A percentile compares a stretch with the other conserved stretches of the same genome.
These are phyloP conservation scores for Tiphia femorata DNA, from an alignment of 2,888 invertebrate species.

Conservation along the genomic window DNA sequence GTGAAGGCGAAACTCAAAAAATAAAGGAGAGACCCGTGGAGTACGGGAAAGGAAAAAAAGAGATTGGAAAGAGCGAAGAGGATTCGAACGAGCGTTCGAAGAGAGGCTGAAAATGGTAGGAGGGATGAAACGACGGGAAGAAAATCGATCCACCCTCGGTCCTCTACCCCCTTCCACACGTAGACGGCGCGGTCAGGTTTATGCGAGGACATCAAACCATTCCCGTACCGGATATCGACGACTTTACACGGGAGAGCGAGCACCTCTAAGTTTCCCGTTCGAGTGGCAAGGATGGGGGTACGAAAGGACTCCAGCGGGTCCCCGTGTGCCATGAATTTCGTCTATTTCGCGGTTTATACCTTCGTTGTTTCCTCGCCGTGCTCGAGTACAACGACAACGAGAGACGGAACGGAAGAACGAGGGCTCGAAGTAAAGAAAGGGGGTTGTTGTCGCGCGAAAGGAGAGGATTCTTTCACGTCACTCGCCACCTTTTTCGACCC, in stretches of 20 bases:
- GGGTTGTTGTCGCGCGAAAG: too few relatives aligned
- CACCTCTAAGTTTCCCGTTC: conserved; percentile 2
- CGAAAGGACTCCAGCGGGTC: conserved; percentile 20
- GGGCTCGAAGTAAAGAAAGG: too few relatives aligned
- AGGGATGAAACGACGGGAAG: neutral
- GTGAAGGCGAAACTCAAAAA: too few relatives aligned
- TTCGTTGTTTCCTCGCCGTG: neutral
- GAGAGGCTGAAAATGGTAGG: too few relatives aligned
- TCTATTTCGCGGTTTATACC: conserved; percentile 42
- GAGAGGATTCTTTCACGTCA: too few relatives aligned
- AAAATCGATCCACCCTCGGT: neutral
- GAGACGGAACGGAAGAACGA: neutral
- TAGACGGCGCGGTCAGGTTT: conserved; percentile 35
- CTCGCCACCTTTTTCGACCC: too few relatives aligned
- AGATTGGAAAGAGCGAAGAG: too few relatives aligned
- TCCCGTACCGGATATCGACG: conserved; percentile 44
- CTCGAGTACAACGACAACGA: neutral
- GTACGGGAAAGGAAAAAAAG: too few relatives aligned
- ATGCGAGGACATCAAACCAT: conserved; percentile 46
- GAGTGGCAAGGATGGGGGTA: neutral
- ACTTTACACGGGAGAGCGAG: conserved; percentile 23
- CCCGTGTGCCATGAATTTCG: conserved; percentile 47
- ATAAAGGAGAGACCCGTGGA: too few relatives aligned
- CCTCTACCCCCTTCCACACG: neutral
- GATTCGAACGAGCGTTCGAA: too few relatives aligned